Evolutionary conservation across 2,113 vertebrate genomes (phyloP).

Genomic region (Heliornis fulica): DNA sequence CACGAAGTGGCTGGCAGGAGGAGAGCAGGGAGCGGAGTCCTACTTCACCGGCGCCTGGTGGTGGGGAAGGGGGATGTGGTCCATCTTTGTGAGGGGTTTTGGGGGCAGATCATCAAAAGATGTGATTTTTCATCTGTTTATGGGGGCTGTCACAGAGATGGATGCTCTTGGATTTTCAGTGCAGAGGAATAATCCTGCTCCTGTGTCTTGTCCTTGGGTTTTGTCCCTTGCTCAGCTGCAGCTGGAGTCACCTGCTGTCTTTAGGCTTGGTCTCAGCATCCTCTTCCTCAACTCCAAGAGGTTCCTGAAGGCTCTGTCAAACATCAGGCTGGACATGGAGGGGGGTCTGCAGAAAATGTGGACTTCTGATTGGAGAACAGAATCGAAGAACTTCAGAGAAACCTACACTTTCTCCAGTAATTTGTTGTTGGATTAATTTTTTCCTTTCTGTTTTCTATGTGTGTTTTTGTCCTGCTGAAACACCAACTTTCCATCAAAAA

Average conservation of each 20-base stretch:
- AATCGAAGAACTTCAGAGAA: neutral
- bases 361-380: neutral
- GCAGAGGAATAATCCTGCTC: neutral
- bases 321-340: neutral
- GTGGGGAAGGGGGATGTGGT: neutral
- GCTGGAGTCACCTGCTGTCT: neutral
- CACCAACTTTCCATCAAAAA: neutral
- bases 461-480: neutral
- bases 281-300: neutral
- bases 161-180: neutral
- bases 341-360: neutral
- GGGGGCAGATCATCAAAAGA: neutral
- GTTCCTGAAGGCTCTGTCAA: neutral
- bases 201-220: neutral
- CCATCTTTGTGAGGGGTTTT: fast-evolving
- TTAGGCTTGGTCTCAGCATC: neutral
- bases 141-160: neutral
- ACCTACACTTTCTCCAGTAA: neutral
- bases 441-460: neutral
- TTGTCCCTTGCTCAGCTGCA: neutral
- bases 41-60: neutral
- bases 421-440: neutral
- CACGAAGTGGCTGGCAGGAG: neutral
- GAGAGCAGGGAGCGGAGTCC: neutral
- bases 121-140: neutral